Percentiles rank a stretch among this genome's conserved stretches.
phyloP scores from a whole-genome alignment of 2,888 invertebrate genomes.

The Cephus sareptanus region DNA sequence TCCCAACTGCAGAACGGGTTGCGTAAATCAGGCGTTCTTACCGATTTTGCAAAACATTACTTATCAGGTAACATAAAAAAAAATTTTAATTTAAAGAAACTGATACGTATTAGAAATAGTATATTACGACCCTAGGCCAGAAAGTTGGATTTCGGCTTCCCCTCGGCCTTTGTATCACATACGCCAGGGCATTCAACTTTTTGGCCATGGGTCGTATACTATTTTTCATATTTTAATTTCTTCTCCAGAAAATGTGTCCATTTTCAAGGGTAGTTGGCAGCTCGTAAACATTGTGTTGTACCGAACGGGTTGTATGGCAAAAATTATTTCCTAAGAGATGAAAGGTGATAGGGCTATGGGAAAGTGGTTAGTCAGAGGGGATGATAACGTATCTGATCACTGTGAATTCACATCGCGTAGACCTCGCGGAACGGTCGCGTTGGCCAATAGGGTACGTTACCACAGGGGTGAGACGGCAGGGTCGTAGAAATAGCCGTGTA shows the following conservation, averaged over 20 bases:
- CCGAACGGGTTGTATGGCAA: not conserved
- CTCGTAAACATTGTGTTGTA: not conserved
- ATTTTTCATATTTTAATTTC: not conserved
- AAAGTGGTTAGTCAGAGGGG: no score
- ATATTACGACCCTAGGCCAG: no score
- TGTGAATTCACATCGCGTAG: no score
- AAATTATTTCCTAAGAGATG: not conserved
- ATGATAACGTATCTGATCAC: no score
- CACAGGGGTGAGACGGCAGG: not conserved
- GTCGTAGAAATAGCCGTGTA: conserved; percentile 37
- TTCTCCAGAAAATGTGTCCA: not conserved
- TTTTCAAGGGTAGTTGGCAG: not conserved
- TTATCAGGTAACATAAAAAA: not conserved
- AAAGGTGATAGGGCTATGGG: not conserved
- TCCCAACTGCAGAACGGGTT: not conserved
- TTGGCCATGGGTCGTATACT: no score
- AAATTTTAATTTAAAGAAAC: not conserved
- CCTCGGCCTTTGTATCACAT: no score
- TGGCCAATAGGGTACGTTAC: not conserved
- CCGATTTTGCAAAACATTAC: not conserved
- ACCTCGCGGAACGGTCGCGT: not conserved
- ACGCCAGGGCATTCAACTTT: no score
- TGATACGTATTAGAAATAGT: not conserved
- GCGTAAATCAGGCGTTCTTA: not conserved
- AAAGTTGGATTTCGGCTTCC: no score